Evolutionary conservation across 92 coral and sea anemone species (phyloP), one percentile per base, ranked within the genome.

Genomic region (Epizoanthus stellaris): DNA sequence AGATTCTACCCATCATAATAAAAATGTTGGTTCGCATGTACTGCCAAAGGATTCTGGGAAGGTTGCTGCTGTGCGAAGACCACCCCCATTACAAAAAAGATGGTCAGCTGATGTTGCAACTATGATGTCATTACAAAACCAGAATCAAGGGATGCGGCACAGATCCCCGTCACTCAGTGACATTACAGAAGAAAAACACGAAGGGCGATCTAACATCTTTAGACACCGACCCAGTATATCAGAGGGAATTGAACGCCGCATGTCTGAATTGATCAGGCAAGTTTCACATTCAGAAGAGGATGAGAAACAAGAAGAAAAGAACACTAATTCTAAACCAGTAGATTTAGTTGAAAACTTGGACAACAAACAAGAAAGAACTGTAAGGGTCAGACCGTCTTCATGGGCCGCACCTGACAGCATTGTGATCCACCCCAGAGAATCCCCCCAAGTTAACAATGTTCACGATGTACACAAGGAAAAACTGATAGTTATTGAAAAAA

Each of bases 101-200:
- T 94, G 98, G 98, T 73, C 98, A 39, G 94, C 95, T 14, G 95
- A 93, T 82, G 90, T 82, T 20, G 62, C 82, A 3, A 77, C 84
- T 65, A 83, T 92, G 75, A n/a, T 86, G 62, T 82, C 95, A 39
- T 38, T 81, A n/a, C 81, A 75, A 8, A 38, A 43, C 25, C 47
- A 49, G 12, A 61, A 68, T 66, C 56, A 74, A 39, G 47, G n/a
- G 67, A 14, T 39, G 43, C 75, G 80, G 0, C 68, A 70, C 69
- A 92, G 94, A 71, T 94, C 98, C 5, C 80, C 86, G 3, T 93
- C 95, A 0, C 45, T 90, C 87, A 30, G 76, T 83, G 98, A 94
- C 8, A 56, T 94, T 12, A 77, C 85, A 23, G 92, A 80, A 52
- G 91, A 67, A 34, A 88, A 85, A 1, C 5, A 9, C 4, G 90